phyloP scores from a whole-genome alignment of 1,140 invertebrate species.

The Drosophila arawakana region DNA sequence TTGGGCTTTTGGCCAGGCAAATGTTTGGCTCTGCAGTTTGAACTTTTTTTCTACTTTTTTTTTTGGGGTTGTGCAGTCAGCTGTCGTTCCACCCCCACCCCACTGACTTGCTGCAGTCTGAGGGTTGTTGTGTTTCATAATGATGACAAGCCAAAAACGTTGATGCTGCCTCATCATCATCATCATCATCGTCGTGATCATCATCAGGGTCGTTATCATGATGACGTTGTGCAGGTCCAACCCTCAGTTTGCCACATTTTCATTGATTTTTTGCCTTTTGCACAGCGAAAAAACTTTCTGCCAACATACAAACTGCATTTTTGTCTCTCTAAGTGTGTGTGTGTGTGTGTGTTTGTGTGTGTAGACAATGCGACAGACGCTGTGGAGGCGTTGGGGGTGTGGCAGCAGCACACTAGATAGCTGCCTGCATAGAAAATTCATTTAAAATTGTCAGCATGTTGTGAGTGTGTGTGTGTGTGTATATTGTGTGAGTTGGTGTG shows the following conservation, averaged over 20 bases:
- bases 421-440: constrained; percentile 80
- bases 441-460: constrained; percentile 65
- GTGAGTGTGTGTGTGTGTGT: constrained; percentile 18
- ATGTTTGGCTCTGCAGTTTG: constrained; percentile 31
- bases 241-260: constrained; percentile 56
- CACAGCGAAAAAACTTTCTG: constrained; percentile 50
- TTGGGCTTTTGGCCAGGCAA: constrained; percentile 14
- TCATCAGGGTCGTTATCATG: constrained; percentile 9
- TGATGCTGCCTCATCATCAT: constrained; percentile 64
- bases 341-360: constrained; percentile 37
- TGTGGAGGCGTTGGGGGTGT: constrained; percentile 1
- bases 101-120: constrained; percentile 54
- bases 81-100: constrained; percentile 23
- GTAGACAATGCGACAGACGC: constrained; percentile 41
- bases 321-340: constrained; percentile 33
- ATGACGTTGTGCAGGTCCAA: constrained; percentile 63
- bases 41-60: constrained; percentile 6
- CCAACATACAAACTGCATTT: constrained; percentile 79
- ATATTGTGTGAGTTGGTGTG: constrained; percentile 29
- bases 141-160: constrained; percentile 65
- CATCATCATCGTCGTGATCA: constrained; percentile 25
- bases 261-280: constrained; percentile 65
- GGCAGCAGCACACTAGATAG: constrained; percentile 24
- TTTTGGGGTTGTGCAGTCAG: constrained; percentile 45
- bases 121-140: constrained; percentile 79